These are phyloP conservation scores for Acronicta leporina DNA, from an alignment of 2,888 invertebrate genomes.

Conservation along the genomic window DNA sequence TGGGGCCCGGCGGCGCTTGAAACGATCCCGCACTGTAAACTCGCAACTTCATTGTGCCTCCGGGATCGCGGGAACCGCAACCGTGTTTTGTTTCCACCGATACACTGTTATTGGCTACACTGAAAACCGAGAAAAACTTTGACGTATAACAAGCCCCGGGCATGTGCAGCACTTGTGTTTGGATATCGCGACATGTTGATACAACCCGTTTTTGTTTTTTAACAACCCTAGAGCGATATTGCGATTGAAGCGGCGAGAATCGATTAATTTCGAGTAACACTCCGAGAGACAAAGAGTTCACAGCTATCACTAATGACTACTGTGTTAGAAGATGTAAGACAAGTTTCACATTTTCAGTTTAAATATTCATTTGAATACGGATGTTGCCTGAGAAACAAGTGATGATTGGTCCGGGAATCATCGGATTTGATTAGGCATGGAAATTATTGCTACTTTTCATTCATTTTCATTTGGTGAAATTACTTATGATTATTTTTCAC, in stretches of 20 bases:
- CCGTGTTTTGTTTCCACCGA: constrained; percentile 63
- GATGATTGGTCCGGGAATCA: too few species aligned
- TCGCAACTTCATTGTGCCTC: constrained; percentile 64
- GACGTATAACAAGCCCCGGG: constrained; percentile 37
- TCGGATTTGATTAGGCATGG: too few species aligned
- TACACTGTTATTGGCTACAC: constrained; percentile 68
- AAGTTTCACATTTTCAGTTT: constrained; percentile 3
- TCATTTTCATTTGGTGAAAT: too few species aligned
- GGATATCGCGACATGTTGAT: constrained; percentile 16
- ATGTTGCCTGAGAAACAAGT: constrained; percentile 5
- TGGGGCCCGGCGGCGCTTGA: constrained; percentile 48
- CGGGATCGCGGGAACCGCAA: constrained; percentile 54
- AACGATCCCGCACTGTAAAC: constrained; percentile 55
- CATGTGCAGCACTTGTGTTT: constrained; percentile 29
- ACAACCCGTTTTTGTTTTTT: constrained; percentile 15
- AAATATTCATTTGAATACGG: constrained; percentile 1
- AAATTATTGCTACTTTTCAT: too few species aligned
- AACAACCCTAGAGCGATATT: constrained; percentile 8
- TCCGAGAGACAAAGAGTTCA: constrained; percentile 10
- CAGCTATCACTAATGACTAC: background rate
- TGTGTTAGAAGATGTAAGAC: constrained; percentile 17
- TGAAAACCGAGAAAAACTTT: constrained; percentile 52
- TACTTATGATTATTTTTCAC: too few species aligned
- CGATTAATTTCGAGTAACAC: constrained; percentile 16
- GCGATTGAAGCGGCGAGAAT: constrained; percentile 16